A percentile compares a stretch with the other conserved stretches of the same genome.
Conservation (phyloP, 2,888 invertebrate genomes). For the Hirtodrosophila histrioides region DNA sequence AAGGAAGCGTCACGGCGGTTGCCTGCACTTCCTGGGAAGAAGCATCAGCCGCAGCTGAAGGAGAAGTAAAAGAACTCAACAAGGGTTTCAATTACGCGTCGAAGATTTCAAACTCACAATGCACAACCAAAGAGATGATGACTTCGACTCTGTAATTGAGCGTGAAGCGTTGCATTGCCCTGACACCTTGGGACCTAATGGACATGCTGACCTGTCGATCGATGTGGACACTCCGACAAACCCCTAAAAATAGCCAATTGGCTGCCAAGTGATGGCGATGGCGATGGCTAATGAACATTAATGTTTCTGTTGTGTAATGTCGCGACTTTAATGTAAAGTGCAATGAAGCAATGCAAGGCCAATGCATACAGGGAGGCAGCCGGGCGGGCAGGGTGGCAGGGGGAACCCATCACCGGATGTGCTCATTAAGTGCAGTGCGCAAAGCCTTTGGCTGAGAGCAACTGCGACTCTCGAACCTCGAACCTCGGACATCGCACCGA, state of each 20-base stretch:
- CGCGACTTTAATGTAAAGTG: constrained; percentile 77
- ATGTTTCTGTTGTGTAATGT: constrained; percentile 70
- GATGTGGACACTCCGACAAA: constrained; percentile 22
- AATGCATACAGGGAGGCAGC: constrained; percentile 11
- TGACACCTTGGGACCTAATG: constrained; percentile 58
- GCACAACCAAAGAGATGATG: constrained; percentile 9
- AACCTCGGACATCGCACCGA: constrained; percentile 13
- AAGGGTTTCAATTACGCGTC: constrained; percentile 67
- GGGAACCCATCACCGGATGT: constrained; percentile 63
- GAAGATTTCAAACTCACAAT: constrained; percentile 19
- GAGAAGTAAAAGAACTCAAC: constrained; percentile 8
- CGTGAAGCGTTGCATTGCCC: constrained; percentile 66
- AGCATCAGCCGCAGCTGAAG: constrained; percentile 16
- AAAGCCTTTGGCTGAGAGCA: constrained; percentile 59
- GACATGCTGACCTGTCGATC: constrained; percentile 51
- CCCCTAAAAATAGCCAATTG: constrained; percentile 39
- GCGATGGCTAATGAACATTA: constrained; percentile 68
- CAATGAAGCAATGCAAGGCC: constrained; percentile 75
- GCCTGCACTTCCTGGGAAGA: constrained; percentile 67
- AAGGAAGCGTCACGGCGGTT: constrained; percentile 78
- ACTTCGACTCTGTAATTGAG: constrained; percentile 56
- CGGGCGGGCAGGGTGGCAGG: constrained; percentile 5
- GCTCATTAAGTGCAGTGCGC: constrained; percentile 71
- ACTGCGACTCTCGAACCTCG: constrained; percentile 23
- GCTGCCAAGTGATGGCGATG: background rate